Conservation (phyloP, 2,888 invertebrate species). For the Archaeoteleia sp. region DNA sequence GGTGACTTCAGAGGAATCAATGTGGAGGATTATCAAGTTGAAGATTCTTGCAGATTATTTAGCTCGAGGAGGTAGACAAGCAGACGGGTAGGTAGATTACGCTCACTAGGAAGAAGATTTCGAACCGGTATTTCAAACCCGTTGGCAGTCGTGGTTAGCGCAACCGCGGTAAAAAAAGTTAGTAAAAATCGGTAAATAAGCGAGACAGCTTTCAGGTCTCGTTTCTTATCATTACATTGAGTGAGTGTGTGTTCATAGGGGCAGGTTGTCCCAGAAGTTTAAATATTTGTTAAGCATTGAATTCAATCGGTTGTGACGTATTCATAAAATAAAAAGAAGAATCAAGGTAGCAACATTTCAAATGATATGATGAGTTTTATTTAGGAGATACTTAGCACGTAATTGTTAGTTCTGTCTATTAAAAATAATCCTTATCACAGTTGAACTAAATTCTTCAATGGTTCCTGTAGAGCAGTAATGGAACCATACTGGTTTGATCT, state of each 20-base stretch:
- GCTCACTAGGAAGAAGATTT: conserved; percentile 35
- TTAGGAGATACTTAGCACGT: too few relatives aligned
- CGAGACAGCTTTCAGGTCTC: conserved; percentile 44
- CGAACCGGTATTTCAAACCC: conserved; percentile 56
- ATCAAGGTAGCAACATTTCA: too few relatives aligned
- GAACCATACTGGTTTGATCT: too few relatives aligned
- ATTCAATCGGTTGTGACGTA: too few relatives aligned
- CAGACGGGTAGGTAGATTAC: conserved; percentile 11
- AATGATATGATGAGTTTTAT: too few relatives aligned
- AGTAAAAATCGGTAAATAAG: conserved; percentile 58
- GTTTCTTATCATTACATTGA: conserved; percentile 23
- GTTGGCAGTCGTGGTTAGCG: conserved; percentile 39
- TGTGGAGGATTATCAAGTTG: conserved; percentile 10
- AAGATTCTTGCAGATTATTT: conserved; percentile 25
- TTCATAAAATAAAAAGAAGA: too few relatives aligned
- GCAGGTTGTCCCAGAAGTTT: too few relatives aligned
- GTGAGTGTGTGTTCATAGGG: conserved; percentile 13
- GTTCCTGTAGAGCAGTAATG: too few relatives aligned
- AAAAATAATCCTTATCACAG: too few relatives aligned
- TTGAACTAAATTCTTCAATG: too few relatives aligned
- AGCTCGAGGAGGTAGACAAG: conserved; percentile 12
- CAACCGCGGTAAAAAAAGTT: conserved; percentile 43
- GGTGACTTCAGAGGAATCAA: conserved; percentile 23
- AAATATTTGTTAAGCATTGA: too few relatives aligned
- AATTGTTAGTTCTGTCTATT: too few relatives aligned